Percentiles rank a stretch among this genome's conserved stretches.
Evolutionary conservation across 2,888 invertebrate genomes (phyloP).

Genomic region (Tenthredo amoena): DNA sequence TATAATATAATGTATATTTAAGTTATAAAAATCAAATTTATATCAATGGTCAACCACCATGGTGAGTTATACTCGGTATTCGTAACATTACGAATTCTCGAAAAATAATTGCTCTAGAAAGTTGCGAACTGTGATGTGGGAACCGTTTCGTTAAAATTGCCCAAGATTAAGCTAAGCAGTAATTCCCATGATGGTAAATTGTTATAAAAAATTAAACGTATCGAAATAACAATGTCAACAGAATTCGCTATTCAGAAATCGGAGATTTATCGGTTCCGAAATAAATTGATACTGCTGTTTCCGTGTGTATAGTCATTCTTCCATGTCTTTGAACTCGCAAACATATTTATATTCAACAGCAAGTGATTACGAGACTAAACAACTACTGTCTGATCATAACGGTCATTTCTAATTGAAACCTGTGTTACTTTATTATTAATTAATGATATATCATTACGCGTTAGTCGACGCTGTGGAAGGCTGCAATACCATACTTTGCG

Average conservation of each 20-base stretch:
- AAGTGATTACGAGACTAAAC: neutral
- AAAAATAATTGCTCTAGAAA: conserved; percentile 42
- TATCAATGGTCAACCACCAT: neutral
- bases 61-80: neutral
- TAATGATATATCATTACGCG: neutral
- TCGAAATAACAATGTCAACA: too few relatives aligned
- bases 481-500: neutral
- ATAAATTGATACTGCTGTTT: too few relatives aligned
- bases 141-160: conserved; percentile 5
- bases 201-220: too few relatives aligned
- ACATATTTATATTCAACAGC: neutral
- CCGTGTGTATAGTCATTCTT: too few relatives aligned
- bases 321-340: neutral
- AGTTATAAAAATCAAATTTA: conserved; percentile 1
- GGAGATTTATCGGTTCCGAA: too few relatives aligned
- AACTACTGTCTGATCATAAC: neutral
- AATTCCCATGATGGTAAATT: neutral
- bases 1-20: neutral
- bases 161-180: neutral
- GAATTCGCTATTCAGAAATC: too few relatives aligned
- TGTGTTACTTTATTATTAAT: neutral
- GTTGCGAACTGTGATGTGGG: neutral
- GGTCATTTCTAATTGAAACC: conserved; percentile 15
- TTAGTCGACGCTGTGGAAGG: neutral
- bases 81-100: neutral